Base-by-base conservation (phyloP, 2,888 invertebrate species). In the Lamellibrachia satsuma region DNA sequence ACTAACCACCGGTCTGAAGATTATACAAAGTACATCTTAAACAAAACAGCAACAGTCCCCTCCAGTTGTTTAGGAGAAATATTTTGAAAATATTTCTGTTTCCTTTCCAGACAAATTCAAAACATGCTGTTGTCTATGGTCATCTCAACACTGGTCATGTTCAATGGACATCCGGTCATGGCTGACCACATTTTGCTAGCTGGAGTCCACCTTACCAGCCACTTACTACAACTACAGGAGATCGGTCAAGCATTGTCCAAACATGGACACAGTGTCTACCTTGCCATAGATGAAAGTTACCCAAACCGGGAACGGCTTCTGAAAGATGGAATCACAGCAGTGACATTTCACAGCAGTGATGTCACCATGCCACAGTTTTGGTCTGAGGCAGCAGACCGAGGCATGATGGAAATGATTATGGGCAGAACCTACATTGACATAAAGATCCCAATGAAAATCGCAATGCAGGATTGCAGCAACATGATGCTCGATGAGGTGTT, bases 391-490 rank as follows among this genome's bases (percentile, higher is more conserved):
- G 75, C 75, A 15, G 22, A 22, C 1, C 75, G 22, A 22, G 1
- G n/a, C 75, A 22, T n/a, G 75, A 75, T 75, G 75, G 15, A 15
- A 75, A 15, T 75, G 2, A 75, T 75, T 22, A 15, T 75, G 75
- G 75, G 75, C 1, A 75, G n/a, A n/a, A 22, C 15, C 3, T 6
- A 6, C 2, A 15, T 22, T 4, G n/a, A 6, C 22, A 22, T 75
- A 6, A 15, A 6, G 22, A 22, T 75, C 22, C n/a, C 2, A 75
- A 75, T 75, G 75, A 15, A 75, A 22, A 75, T 75, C 6, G 75
- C 22, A 75, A 75, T 75, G 75, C 75, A 75, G 22, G 92, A 93
- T 51, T 93, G 93, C 93, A 92, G 52, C 15, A 52, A 92, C 90
- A 93, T 91, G 91, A 9, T 92, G 7, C 57, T 92, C 7, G 9